These are phyloP conservation scores for Cyclina sinensis DNA, from an alignment of 1,140 invertebrate species.

Conservation along the genomic window DNA sequence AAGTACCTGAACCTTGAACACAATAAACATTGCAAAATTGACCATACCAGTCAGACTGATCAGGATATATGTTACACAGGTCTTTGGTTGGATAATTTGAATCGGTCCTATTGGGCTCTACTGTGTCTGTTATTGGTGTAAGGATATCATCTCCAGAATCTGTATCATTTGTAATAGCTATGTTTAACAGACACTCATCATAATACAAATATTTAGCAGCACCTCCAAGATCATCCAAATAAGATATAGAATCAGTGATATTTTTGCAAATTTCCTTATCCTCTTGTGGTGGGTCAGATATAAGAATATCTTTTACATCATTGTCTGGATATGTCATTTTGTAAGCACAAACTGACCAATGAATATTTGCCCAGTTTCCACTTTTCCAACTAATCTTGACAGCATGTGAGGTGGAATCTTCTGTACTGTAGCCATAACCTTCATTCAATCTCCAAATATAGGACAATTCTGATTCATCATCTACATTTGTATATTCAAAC, in stretches of 20 bases:
- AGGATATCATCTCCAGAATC: slow-evolving; percentile 38
- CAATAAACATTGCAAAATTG: slow-evolving; percentile 60
- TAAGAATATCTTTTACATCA: slow-evolving; percentile 41
- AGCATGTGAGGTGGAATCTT: slow-evolving; percentile 38
- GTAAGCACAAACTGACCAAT: slow-evolving; percentile 62
- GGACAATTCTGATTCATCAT: slow-evolving; percentile 29
- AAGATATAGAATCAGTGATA: slow-evolving; percentile 22
- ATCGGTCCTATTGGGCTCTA: slow-evolving; percentile 55
- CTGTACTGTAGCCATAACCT: slow-evolving; percentile 47
- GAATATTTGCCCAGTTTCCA: slow-evolving; percentile 62
- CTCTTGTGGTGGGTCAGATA: slow-evolving; percentile 44
- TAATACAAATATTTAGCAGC: slow-evolving; percentile 53
- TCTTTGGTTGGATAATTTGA: slow-evolving; percentile 39
- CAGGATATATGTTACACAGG: slow-evolving; percentile 63
- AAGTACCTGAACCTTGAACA: slow-evolving; percentile 60
- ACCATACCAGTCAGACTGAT: slow-evolving; percentile 65
- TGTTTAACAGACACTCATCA: slow-evolving; percentile 41
- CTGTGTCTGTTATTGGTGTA: slow-evolving; percentile 49
- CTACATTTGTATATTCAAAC: slow-evolving; percentile 54
- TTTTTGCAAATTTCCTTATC: slow-evolving; percentile 38
- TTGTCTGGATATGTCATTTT: slow-evolving; percentile 48
- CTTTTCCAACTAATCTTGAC: slow-evolving; percentile 46
- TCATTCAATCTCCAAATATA: slow-evolving; percentile 71
- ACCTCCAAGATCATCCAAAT: slow-evolving; percentile 20
- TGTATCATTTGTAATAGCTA: slow-evolving; percentile 45